phyloP scores from a whole-genome alignment of 2,888 invertebrate species.

The Hemithea aestivaria region DNA sequence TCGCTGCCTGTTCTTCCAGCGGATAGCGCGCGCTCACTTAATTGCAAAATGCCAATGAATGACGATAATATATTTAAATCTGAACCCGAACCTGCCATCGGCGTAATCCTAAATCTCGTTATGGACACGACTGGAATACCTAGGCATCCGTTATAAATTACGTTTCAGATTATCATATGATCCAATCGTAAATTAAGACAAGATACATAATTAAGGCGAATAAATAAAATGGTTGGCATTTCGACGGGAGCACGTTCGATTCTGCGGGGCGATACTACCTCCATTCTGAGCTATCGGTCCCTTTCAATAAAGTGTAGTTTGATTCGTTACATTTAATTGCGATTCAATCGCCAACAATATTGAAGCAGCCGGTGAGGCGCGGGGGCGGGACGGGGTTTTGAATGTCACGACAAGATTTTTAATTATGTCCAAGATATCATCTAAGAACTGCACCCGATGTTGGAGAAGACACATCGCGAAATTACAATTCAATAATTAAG shows the following conservation, averaged over 20 bases:
- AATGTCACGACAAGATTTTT: conserved; percentile 80
- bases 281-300: conserved; percentile 74
- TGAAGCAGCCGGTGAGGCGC: conserved; percentile 68
- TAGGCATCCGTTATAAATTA: conserved; percentile 77
- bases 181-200: conserved; percentile 80
- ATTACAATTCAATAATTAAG: conserved; percentile 72
- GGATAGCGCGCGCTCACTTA: conserved; percentile 53
- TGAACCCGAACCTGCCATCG: conserved; percentile 57
- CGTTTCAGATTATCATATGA: conserved; percentile 77
- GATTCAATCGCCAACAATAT: conserved; percentile 78
- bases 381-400: conserved; percentile 72
- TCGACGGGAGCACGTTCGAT: conserved; percentile 78
- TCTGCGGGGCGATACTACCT: conserved; percentile 56
- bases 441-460: conserved; percentile 67
- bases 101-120: conserved; percentile 75
- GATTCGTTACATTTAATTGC: conserved; percentile 75
- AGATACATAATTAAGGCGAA: conserved; percentile 80
- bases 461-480: conserved; percentile 65
- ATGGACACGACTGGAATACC: conserved; percentile 74
- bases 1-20: conserved; percentile 36
- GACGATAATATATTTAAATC: conserved; percentile 72
- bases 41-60: conserved; percentile 73
- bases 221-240: conserved; percentile 80
- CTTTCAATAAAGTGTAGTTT: conserved; percentile 76
- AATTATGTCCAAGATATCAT: conserved; percentile 77